Base-by-base conservation (phyloP, 2,797 vertebrate species). In the Coccyzus lansbergi region DNA sequence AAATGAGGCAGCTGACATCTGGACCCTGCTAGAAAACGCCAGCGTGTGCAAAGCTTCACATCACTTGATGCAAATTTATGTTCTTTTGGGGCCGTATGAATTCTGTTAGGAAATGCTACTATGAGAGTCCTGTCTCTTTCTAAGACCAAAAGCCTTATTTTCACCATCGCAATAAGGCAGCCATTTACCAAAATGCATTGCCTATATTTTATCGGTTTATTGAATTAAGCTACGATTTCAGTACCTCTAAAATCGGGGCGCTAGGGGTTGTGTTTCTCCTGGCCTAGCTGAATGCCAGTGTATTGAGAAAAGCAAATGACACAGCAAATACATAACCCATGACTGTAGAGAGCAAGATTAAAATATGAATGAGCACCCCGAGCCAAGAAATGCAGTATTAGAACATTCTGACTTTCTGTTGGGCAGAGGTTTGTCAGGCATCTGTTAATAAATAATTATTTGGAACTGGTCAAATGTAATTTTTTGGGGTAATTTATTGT, bases 271-370 rank as follows among this genome's bases (percentile, higher is more conserved):
- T 94, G 92, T 97, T 97, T 92, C 88, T 72, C 22, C 71, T 96
- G 93, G 79, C 92, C 88, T 89, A 53, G 56, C 5, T 68, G 84
- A 90, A 79, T 38, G 56, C 62, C 56, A 88, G 53, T 77, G 17
- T 51, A 26, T 83, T 92, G 91, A 95, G 67, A 89, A 92, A 74
- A 94, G 95, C 94, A 86, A 97, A 93, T 97, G 97, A 98, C 95
- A 92, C 93, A 97, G 97, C 96, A 88, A 93, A 97, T 94, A 71
- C 0, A 71, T 97, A 97, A 96, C 84, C 65, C 69, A 2, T 96
- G 97, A 97, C 96, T 95, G 80, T 68, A 88, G 87, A 86, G 89
- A 94, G 90, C 81, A 69, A 93, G 88, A 95, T 91, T 94, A 76
- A 95, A 91, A 77, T 84, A 36, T 89, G 95, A 97, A 86, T 95